phyloP scores from a whole-genome alignment of 1,140 invertebrate genomes.

The Papilio aristodemus region DNA sequence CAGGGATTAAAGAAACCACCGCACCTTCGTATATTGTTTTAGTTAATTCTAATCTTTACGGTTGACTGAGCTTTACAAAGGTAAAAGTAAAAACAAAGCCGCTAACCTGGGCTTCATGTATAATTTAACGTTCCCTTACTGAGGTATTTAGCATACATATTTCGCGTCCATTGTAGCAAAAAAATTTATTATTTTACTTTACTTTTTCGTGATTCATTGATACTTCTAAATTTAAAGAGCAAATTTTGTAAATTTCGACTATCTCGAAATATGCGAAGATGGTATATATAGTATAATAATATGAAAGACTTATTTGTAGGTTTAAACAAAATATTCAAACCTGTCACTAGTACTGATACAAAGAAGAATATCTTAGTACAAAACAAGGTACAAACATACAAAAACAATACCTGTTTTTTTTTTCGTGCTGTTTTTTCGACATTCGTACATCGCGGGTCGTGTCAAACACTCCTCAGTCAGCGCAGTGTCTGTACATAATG shows the following conservation, averaged over 20 bases:
- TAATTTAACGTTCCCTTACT: neutral
- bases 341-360: neutral
- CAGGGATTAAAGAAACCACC: conserved; percentile 28
- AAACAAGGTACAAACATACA: neutral
- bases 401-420: neutral
- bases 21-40: conserved; percentile 24
- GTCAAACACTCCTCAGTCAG: neutral
- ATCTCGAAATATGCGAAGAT: too few relatives aligned
- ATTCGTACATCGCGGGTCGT: neutral
- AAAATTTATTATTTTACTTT: too few relatives aligned
- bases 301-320: too few relatives aligned
- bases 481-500: neutral
- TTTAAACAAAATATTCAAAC: too few relatives aligned
- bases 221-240: too few relatives aligned
- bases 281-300: too few relatives aligned
- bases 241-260: too few relatives aligned
- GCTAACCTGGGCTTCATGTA: conserved; percentile 9
- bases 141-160: neutral
- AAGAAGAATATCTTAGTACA: neutral
- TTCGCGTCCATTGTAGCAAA: neutral
- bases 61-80: conserved; percentile 12
- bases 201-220: too few relatives aligned
- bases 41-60: conserved; percentile 27
- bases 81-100: conserved; percentile 22
- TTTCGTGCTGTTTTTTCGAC: neutral